Base-by-base conservation (phyloP, 2,797 vertebrate species). In the Haliaeetus vocifer region DNA sequence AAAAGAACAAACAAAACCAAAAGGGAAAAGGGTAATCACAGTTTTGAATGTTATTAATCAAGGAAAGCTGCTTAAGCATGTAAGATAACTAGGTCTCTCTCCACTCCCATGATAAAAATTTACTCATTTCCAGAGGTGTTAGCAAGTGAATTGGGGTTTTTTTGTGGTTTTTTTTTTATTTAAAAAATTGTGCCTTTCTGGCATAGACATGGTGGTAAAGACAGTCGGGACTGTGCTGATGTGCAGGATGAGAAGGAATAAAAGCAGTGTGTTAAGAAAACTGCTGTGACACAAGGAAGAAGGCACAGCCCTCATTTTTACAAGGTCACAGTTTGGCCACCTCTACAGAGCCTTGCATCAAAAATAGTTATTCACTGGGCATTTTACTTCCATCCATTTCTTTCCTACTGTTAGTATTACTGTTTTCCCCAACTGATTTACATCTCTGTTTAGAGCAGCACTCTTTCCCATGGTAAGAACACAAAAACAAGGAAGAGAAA, bases 401-500 rank as follows among this genome's bases (percentile, higher is more conserved):
- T 86, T 77, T 80, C 56, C 33, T 83, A 15, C 49, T 73, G 31
- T 59, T 89, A 70, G 25, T 28, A 59, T 59, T 59, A 62, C 71
- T 63, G 25, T 33, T 90, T 67, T 68, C 61, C 37, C 18, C 29
- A 68, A 11, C 22, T 80, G 82, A 86, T 88, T 75, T 83, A n/a
- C 49, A 72, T 52, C 88, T 92, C 76, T 74, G 33, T 62, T 88
- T 65, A 81, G 35, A 72, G 66, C 26, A 83, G 35, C n/a, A 79
- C 83, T 88, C 88, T 58, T 91, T 88, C 65, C 66, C 61, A 44
- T 74, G 37, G 45, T 80, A 88, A 83, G 82, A 88, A 86, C 40
- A 77, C 49, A 83, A 77, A 90, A 88, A 72, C 70, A 91, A 92
- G 88, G 82, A 95, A 94, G 68, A 91, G 84, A 91, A 77, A 90